These are phyloP conservation scores for Drosophila subquinaria DNA, from an alignment of 2,888 invertebrate genomes.

Conservation along the genomic window DNA sequence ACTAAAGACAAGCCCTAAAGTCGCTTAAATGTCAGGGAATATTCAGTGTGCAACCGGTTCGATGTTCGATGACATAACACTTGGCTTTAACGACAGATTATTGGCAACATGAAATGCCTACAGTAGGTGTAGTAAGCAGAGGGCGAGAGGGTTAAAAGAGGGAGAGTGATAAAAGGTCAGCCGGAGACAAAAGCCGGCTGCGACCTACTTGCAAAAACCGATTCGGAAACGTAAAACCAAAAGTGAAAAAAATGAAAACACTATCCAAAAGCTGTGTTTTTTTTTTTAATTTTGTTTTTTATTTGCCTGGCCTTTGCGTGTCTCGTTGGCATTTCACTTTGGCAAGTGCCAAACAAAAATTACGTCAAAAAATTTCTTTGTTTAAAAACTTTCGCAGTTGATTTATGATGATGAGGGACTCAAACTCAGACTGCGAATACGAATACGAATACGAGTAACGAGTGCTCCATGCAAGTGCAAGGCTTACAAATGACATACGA, in stretches of 20 bases:
- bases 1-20: slow-evolving; percentile 57
- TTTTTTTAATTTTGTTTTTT: slow-evolving; percentile 26
- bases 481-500: slow-evolving; percentile 62
- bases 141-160: neutral
- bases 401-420: slow-evolving; percentile 46
- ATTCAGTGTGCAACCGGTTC: slow-evolving; percentile 62
- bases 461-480: slow-evolving; percentile 62
- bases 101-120: slow-evolving; percentile 48
- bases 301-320: slow-evolving; percentile 59
- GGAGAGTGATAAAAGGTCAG: slow-evolving; percentile 50
- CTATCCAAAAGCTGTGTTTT: slow-evolving; percentile 10
- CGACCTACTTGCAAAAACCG: slow-evolving; percentile 57
- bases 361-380: slow-evolving; percentile 47
- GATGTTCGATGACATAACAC: slow-evolving; percentile 73
- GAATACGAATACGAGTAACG: neutral
- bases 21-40: slow-evolving; percentile 49
- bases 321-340: slow-evolving; percentile 68
- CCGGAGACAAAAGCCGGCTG: slow-evolving; percentile 53
- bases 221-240: slow-evolving; percentile 27
- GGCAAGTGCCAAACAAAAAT: slow-evolving; percentile 57
- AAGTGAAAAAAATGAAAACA: slow-evolving; percentile 9
- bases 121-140: slow-evolving; percentile 1
- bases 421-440: slow-evolving; percentile 3
- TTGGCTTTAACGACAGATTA: slow-evolving; percentile 68
- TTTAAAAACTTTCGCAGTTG: slow-evolving; percentile 70